Base-by-base conservation (phyloP, 1,140 invertebrate genomes). In the Drosophila pachea region DNA sequence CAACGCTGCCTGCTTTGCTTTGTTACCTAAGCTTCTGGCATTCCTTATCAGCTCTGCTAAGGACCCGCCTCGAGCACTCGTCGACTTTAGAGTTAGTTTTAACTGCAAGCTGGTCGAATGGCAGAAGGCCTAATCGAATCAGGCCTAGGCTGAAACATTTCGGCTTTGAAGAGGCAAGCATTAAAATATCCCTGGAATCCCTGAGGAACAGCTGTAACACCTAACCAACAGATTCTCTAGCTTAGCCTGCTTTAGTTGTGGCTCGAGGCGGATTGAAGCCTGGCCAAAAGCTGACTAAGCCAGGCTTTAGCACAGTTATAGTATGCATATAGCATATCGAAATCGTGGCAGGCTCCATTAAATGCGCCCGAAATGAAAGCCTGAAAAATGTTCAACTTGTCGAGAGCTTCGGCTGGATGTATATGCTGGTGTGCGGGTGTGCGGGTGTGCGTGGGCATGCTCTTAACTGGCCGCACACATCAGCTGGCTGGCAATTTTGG, bases 391-490 rank as follows among this genome's bases (percentile, higher is more conserved):
- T 47, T 14, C 29, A 12, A 33, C 29, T 45, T 47, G 42, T 47
- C 45, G 43, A 32, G 12, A 33, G 42, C 31, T 22, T 22, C 22
- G 22, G 3, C 22, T 22, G 22, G 22, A 3, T 22, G 22, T 22
- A n/a, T n/a, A n/a, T n/a, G n/a, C n/a, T n/a, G n/a, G n/a, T 9
- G 14, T 45, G 31, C 54, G 14, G n/a, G 5, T 31, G 35, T 38
- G 29, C 5, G n/a, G 4, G 4, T 32, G 48, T 14, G 47, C 1
- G 32, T 7, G 16, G 1, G 16, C 54, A 42, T 63, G 58, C 73
- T 73, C 64, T 64, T 68, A 75, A 67, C 47, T 75, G 60, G 65
- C 65, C 65, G 55, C 42, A 68, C 49, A 61, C 29, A 14, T 33
- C 40, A 43, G 40, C 14, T 43, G 40, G 49, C 56, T 60, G 4